A percentile compares a stretch with the other conserved stretches of the same genome.
Evolutionary conservation across 1,140 invertebrate genomes (phyloP).

Genomic region (Heliconius hewitsoni): DNA sequence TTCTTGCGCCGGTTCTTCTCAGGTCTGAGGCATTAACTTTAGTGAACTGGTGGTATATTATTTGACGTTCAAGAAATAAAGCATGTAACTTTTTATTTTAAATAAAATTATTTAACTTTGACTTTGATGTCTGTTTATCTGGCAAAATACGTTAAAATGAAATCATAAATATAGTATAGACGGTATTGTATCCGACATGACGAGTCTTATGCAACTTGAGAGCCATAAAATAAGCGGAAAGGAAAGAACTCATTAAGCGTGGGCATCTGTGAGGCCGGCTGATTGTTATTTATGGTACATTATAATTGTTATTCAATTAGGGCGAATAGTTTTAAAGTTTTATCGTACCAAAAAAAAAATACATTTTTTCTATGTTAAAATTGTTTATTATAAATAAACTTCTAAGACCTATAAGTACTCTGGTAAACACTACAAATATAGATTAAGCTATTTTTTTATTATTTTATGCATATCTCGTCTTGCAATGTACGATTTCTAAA

Average conservation of each 20-base stretch:
- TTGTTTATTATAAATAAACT: too few species aligned
- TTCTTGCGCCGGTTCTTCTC: too few species aligned
- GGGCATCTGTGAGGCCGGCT: slow-evolving; percentile 55
- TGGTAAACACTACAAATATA: background rate
- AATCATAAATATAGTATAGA: background rate
- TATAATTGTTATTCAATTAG: slow-evolving; percentile 67
- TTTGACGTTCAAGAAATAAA: too few species aligned
- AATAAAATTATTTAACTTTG: too few species aligned
- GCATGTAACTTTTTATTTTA: too few species aligned
- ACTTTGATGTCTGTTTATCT: too few species aligned
- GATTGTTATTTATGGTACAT: slow-evolving; percentile 64
- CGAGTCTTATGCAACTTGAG: slow-evolving; percentile 16
- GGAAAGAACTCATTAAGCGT: slow-evolving; percentile 39
- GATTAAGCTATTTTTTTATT: too few species aligned
- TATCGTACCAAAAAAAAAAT: background rate
- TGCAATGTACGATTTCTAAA: background rate
- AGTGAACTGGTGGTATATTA: too few species aligned
- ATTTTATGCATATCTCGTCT: background rate
- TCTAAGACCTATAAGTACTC: too few species aligned
- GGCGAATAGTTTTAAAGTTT: slow-evolving; percentile 31
- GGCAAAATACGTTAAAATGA: background rate
- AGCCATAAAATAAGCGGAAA: slow-evolving; percentile 8
- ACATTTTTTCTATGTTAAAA: too few species aligned
- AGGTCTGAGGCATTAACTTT: too few species aligned
- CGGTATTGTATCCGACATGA: background rate